Base-by-base conservation (phyloP, 1,140 invertebrate genomes). In the Drosophila pruinosa region DNA sequence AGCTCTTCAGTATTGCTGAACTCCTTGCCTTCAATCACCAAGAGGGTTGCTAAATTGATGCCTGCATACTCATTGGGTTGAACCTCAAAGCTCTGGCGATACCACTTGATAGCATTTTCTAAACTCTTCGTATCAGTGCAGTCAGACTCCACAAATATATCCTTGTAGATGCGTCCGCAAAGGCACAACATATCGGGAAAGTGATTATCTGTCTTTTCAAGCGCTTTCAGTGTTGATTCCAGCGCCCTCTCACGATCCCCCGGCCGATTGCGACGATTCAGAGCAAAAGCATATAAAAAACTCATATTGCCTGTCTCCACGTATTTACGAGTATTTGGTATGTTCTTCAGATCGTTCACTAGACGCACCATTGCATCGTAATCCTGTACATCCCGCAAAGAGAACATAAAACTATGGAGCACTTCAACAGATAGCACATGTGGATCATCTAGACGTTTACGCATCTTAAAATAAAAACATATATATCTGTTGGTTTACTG, bases 1-100 rank as follows among this genome's bases (percentile, higher is more conserved):
- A 99, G 91, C 91, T 98, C 97, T 82, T 96, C 95, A 15, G 97
- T 98, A 89, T 96, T 96, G 38, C 95, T 95, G 91, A 99, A 98
- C 89, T 98, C 97, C 92, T 99, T 98, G 28, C 99, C 99, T 77
- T 96, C 97, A 80, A 99, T 98, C n/a, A 99, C 98, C 26, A 99
- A 92, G 14, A 99, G 92, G 10, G 99, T 99, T 17, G 99, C 99
- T 75, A 99, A 93, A 93, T 99, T 99, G 64, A 99, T 99, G 28
- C 98, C 99, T 15, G 98, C 98, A 93, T 99, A 99, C 93, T 99
- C 98, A 92, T 99, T 99, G 2, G 98, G 98, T 89, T 99, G 98
- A 28, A 99, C 96, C 90, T 96, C 97, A 92, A 99, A 99, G 47
- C 98, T 98, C 93, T 99, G 98, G 65, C 98, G 94, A 91, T 99